Evolutionary conservation across 2,797 vertebrate genomes (phyloP), one percentile per base, ranked within the genome.

Genomic region (Phaenicophaeus curvirostris): DNA sequence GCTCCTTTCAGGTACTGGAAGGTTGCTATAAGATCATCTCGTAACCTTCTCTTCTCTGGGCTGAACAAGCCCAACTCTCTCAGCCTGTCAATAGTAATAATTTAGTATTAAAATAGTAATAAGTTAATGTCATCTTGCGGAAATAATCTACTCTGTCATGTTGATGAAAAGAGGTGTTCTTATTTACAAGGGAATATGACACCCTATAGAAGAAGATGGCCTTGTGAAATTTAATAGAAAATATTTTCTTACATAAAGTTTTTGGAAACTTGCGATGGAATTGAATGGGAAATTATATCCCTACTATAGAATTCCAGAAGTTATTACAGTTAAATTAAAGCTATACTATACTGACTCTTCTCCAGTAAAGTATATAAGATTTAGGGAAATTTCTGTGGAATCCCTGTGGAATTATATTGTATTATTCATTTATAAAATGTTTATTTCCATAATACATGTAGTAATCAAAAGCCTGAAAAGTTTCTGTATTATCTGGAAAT

Each of bases 341-440:
- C n/a, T 73, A 25, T 23, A 73, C 13, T 48, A 62, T 68, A 44
- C 15, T 78, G 54, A 41, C 28, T 21, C 11, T 69, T 86, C 15
- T 8, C 8, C 18, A 19, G 5, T 69, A 51, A 71, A 65, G 13
- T 50, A 35, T 71, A 3, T 42, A 74, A 68, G 21, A 57, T 59
- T 30, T 46, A 63, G 44, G 57, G 53, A 72, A 41, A 69, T 41
- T 76, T 89, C 53, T 67, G 13, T 74, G 68, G 67, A 77, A 71
- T 89, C 33, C 10, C 16, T 2, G 2, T 54, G 74, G 71, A 93
- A 67, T 87, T 51, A 13, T 39, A 23, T 42, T 0, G 0, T 3
- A 77, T 82, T 71, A 94, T 72, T 94, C 2, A 54, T 71, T 92
- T 87, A 63, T 19, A 67, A 80, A 82, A 67, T 58, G 2, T 85